A percentile compares a stretch with the other conserved stretches of the same genome.
Conservation (phyloP, 2,797 vertebrate species). For the Hippopotamyrus pictus region DNA sequence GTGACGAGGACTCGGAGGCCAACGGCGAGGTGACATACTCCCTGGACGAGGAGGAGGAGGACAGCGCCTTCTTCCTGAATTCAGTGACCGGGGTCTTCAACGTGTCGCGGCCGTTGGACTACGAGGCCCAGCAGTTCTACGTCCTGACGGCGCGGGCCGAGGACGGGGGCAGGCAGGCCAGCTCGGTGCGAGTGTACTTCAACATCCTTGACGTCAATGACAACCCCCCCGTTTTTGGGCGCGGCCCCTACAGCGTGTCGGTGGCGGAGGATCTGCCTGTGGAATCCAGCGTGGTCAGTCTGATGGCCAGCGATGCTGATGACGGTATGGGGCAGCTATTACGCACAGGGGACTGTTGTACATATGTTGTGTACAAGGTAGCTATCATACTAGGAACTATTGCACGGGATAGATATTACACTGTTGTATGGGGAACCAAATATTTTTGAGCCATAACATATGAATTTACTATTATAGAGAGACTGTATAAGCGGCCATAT, state of each 20-base stretch:
- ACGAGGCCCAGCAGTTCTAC: slow-evolving; percentile 81
- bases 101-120: slow-evolving; percentile 78
- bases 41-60: slow-evolving; percentile 81
- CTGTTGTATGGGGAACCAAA: not conserved
- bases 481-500: not conserved
- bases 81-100: slow-evolving; percentile 92
- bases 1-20: slow-evolving; percentile 80
- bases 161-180: slow-evolving; percentile 81
- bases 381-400: not conserved
- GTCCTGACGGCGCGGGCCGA: slow-evolving; percentile 74
- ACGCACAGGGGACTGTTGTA: not conserved
- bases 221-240: slow-evolving; percentile 76
- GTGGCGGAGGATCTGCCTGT: slow-evolving; percentile 75
- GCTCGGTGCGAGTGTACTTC: slow-evolving; percentile 82
- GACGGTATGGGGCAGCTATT: slow-evolving; percentile 63
- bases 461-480: not conserved
- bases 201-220: slow-evolving; percentile 90
- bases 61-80: slow-evolving; percentile 84
- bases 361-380: not conserved
- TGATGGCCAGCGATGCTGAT: slow-evolving; percentile 77
- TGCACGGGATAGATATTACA: not conserved
- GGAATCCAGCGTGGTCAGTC: slow-evolving; percentile 69
- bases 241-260: slow-evolving; percentile 70
- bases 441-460: not conserved
- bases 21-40: slow-evolving; percentile 91